Evolutionary conservation across 1,140 invertebrate species (phyloP).

Genomic region (Artemia franciscana): DNA sequence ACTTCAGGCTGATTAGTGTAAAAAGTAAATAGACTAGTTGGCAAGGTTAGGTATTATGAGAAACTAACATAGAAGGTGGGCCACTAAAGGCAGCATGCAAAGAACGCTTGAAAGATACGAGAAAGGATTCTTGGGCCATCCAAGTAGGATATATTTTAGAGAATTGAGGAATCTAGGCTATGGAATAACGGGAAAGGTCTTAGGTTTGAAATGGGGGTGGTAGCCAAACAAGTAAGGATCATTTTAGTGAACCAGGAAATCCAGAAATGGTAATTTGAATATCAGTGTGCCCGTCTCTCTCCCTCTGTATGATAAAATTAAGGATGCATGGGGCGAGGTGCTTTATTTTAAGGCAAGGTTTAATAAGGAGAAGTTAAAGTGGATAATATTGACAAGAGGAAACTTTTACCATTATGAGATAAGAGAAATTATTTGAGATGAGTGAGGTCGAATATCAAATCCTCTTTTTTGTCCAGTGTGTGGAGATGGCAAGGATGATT

Average conservation of each 20-base stretch:
- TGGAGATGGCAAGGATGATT: too few relatives aligned
- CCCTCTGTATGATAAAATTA: neutral
- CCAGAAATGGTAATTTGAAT: neutral
- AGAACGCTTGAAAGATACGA: neutral
- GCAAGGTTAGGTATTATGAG: neutral
- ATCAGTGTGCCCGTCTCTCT: neutral
- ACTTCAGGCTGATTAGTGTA: neutral
- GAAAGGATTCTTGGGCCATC: neutral
- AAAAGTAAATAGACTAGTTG: neutral
- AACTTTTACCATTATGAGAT: neutral
- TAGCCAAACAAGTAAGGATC: too few relatives aligned
- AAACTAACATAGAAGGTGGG: neutral
- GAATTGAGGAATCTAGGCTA: too few relatives aligned
- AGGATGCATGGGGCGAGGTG: neutral
- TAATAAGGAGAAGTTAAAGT: neutral
- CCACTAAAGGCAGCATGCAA: neutral
- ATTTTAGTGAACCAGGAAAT: too few relatives aligned
- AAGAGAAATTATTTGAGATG: neutral
- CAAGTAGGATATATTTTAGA: too few relatives aligned
- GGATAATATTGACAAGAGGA: neutral
- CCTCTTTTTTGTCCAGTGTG: too few relatives aligned
- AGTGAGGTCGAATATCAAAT: neutral
- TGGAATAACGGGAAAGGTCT: too few relatives aligned
- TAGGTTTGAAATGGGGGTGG: too few relatives aligned
- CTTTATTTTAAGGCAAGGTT: neutral